Evolutionary conservation across 2,113 vertebrate species (phyloP).

Genomic region (Centrocercus urophasianus): DNA sequence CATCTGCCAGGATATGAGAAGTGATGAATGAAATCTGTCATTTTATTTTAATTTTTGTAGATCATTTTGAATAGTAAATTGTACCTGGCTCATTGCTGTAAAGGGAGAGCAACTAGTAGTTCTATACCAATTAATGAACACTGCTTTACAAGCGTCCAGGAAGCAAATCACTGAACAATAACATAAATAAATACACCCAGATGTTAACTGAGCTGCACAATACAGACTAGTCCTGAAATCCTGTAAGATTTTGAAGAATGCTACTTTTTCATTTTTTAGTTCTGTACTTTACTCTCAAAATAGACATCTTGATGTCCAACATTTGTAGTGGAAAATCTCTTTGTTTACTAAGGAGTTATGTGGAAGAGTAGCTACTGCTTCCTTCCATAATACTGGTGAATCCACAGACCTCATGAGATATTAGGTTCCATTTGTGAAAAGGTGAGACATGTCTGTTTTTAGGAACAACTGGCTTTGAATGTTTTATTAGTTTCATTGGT

Average conservation of each 20-base stretch:
- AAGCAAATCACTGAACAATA: not conserved
- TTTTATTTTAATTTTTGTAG: not conserved
- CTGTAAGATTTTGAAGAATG: not conserved
- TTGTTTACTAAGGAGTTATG: not conserved
- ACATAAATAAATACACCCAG: not conserved
- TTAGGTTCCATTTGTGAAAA: not conserved
- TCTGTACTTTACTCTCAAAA: not conserved
- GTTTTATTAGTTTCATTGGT: not conserved
- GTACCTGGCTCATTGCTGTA: not conserved
- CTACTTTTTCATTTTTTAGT: not conserved
- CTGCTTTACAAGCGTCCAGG: not conserved
- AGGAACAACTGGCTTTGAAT: not conserved
- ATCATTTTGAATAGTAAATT: not conserved
- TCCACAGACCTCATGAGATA: not conserved
- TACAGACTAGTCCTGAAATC: not conserved
- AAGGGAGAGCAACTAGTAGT: not conserved
- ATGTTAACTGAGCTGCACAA: not conserved
- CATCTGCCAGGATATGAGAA: not conserved
- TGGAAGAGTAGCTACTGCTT: not conserved
- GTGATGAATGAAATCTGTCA: not conserved
- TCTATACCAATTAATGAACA: not conserved
- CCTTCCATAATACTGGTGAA: not conserved
- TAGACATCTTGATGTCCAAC: not conserved
- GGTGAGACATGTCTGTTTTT: accelerated
- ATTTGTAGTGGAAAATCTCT: not conserved